Evolutionary conservation across 2,888 invertebrate species (phyloP), one percentile per base, ranked within the genome.

Genomic region (Busseola fusca): DNA sequence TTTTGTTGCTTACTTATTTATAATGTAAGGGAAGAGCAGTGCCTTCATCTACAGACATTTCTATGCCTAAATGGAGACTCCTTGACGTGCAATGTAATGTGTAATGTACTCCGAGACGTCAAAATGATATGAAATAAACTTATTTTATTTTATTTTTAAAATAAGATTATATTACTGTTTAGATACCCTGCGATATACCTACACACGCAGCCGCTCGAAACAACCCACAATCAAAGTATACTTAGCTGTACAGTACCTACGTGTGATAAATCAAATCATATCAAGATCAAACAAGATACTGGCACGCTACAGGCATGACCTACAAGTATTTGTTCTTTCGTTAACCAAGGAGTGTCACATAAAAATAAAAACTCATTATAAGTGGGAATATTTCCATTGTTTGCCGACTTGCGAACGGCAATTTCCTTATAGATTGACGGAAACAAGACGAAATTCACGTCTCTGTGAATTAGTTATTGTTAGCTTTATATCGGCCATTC

Each of bases 381-480:
- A 72, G 16, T 69, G 58, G n/a, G 54, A 80, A 77, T 85, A 75
- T 79, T 75, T 74, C 75, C 76, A 75, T 72, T 84, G 86, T 84
- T 79, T 79, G 68, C 60, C 30, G 57, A 72, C 73, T 76, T 54
- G 64, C 64, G 60, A 84, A 76, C 34, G 64, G 67, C 78, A 86
- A 84, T 84, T 82, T 86, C 86, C 76, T 80, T 73, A 64, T 64
- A 72, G 82, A 82, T 84, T 82, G 74, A 72, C 74, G 82, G 86
- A 76, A 82, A 85, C 74, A 65, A 79, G 76, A 72, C 71, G 67
- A 81, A 81, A 76, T 78, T 77, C 72, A 52, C 63, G 81, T 78
- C 72, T 58, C 59, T 58, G 68, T 85, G 84, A 85, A 84, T 84
- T 83, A 84, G 76, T 84, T 85, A 84, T 84, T 83, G 73, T 85